These are phyloP conservation scores for Macrosoma leucophasiata DNA, from an alignment of 2,888 invertebrate species.

Conservation along the genomic window DNA sequence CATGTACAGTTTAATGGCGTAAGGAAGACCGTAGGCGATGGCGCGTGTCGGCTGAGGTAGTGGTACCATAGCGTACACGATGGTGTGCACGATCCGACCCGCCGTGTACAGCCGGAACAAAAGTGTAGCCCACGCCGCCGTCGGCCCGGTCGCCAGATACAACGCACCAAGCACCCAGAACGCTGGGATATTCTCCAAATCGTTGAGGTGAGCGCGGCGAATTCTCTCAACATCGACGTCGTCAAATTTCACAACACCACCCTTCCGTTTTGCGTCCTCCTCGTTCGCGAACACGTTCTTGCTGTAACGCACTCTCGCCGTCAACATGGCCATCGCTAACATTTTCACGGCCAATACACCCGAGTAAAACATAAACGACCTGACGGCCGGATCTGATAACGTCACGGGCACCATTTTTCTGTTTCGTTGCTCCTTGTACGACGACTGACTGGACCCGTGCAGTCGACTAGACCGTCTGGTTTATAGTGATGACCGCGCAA, in stretches of 20 bases:
- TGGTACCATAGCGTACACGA: slow-evolving; percentile 78
- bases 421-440: slow-evolving; percentile 7
- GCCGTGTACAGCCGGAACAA: slow-evolving; percentile 58
- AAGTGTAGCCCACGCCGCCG: slow-evolving; percentile 24
- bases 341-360: slow-evolving; percentile 43
- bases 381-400: slow-evolving; percentile 37
- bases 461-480: no score
- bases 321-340: slow-evolving; percentile 37
- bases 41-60: slow-evolving; percentile 73
- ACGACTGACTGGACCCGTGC: no score
- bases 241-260: slow-evolving; percentile 44
- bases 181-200: slow-evolving; percentile 81
- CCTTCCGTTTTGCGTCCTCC: slow-evolving; percentile 39
- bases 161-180: slow-evolving; percentile 71
- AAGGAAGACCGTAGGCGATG: slow-evolving; percentile 43
- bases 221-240: slow-evolving; percentile 56
- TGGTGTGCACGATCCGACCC: slow-evolving; percentile 72
- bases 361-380: slow-evolving; percentile 41
- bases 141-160: slow-evolving; percentile 72
- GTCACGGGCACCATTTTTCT: slow-evolving; percentile 32
- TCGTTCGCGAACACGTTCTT: slow-evolving; percentile 52
- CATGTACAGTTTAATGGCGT: slow-evolving; percentile 47
- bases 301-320: slow-evolving; percentile 31
- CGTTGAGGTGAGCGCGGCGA: slow-evolving; percentile 79
- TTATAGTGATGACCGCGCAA: no score